phyloP scores from a whole-genome alignment of 2,113 vertebrate genomes.

The Burhinus oedicnemus region DNA sequence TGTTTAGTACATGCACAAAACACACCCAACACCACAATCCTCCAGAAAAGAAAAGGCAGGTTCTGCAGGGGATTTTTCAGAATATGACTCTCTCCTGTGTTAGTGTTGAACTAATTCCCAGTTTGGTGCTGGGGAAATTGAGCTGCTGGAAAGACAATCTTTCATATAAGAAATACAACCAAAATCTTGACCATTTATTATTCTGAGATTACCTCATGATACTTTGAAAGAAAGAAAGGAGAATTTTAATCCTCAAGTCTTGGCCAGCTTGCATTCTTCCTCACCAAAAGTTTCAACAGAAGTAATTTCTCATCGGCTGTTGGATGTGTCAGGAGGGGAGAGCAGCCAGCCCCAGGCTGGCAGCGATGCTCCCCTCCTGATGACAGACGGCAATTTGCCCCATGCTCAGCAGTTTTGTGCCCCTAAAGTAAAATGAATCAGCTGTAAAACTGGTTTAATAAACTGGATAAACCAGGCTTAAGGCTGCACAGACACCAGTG shows the following conservation, averaged over 20 bases:
- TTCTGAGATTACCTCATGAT: slow-evolving; percentile 34
- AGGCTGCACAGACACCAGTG: neutral
- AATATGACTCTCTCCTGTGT: neutral
- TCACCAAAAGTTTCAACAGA: slow-evolving; percentile 20
- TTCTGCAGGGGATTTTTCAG: slow-evolving; percentile 20
- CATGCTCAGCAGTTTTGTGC: neutral
- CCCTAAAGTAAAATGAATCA: neutral
- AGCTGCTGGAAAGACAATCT: slow-evolving; percentile 32
- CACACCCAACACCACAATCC: neutral
- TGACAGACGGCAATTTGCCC: neutral
- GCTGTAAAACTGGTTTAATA: slow-evolving; percentile 1
- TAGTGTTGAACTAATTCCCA: slow-evolving; percentile 60
- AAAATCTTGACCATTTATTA: slow-evolving; percentile 44
- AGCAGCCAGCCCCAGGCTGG: neutral
- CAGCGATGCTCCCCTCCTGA: neutral
- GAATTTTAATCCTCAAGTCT: neutral
- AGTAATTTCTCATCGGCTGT: neutral
- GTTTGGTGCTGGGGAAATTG: slow-evolving; percentile 1
- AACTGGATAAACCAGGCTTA: slow-evolving; percentile 1
- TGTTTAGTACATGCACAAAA: neutral
- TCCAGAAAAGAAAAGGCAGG: neutral
- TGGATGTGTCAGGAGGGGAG: neutral
- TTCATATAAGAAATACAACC: slow-evolving; percentile 48
- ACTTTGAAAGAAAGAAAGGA: slow-evolving; percentile 1
- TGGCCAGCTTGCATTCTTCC: neutral